phyloP scores from a whole-genome alignment of 2,888 invertebrate genomes.

The Drosophila peninsularis region DNA sequence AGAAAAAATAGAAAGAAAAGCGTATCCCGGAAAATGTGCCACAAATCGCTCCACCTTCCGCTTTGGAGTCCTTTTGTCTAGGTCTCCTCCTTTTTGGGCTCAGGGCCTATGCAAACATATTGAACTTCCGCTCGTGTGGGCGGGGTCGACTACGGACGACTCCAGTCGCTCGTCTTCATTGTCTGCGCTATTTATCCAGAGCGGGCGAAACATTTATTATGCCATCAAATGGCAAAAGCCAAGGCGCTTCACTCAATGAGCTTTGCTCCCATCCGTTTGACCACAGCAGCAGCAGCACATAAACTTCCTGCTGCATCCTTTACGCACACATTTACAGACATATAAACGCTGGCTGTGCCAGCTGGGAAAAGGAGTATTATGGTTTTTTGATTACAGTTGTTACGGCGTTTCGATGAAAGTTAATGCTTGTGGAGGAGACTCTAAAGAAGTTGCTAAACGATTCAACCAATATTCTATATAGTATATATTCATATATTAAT shows the following conservation, averaged over 20 bases:
- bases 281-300: constrained; percentile 15
- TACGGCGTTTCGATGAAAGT: not conserved
- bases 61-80: constrained; percentile 38
- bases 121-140: constrained; percentile 72
- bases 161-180: constrained; percentile 53
- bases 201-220: constrained; percentile 75
- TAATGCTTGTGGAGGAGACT: not conserved
- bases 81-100: constrained; percentile 16
- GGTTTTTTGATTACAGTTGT: constrained; percentile 4
- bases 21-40: constrained; percentile 45
- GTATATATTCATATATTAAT: not conserved
- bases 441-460: not conserved
- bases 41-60: constrained; percentile 57
- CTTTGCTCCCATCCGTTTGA: constrained; percentile 32
- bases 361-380: constrained; percentile 12
- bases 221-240: constrained; percentile 74
- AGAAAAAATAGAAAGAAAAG: constrained; percentile 9
- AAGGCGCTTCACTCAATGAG: constrained; percentile 53
- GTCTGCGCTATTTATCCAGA: constrained; percentile 67
- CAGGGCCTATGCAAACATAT: constrained; percentile 75
- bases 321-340: constrained; percentile 31
- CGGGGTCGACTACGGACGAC: constrained; percentile 28
- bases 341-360: not conserved
- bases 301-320: constrained; percentile 46
- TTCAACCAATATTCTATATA: not conserved